Evolutionary conservation across 2,888 invertebrate species (phyloP), one percentile per base, ranked within the genome.

Genomic region (Hybos culiciformis): DNA sequence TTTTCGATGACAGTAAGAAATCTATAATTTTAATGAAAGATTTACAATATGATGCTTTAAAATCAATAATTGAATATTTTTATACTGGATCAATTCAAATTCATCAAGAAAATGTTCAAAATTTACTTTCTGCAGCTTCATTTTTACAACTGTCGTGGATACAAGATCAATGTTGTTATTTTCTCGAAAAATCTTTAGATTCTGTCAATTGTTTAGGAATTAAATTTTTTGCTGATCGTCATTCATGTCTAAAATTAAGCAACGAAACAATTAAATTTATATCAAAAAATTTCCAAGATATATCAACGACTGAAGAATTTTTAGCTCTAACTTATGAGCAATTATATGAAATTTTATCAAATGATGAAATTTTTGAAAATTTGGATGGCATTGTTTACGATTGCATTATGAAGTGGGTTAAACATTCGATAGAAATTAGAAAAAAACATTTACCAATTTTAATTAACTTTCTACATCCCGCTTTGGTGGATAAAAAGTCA

Each of bases 271-370:
- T 51, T 19, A 52, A 55, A 20, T 57, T 46, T 32, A 46, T 54
- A 9, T 49, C 56, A n/a, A 52, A 50, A 21, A 54, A 55, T 46
- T 57, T 57, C 37, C 53, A 54, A 42, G 51, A 55, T 19, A 54
- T 57, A 4, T 49, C 53, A 17, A 51, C 51, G 45, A 41, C 50
- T 38, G 56, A 56, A 7, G 58, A 57, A 34, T 58, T 58, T 41
- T 42, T 56, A 17, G 48, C 50, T 11, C 49, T 58, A 31, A 45
- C 51, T 2, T 52, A 51, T 36, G 53, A 52, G 7, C 14, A 56
- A 55, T 45, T 55, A 12, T 43, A 41, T 2, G 47, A 50, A 24
- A 53, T 58, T 11, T 47, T 58, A 17, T 44, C 47, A 40, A 52
- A 53, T 39, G 51, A 52, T 9, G 54, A 55, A 12, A 50, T 57